Percentiles rank a stretch among this genome's conserved stretches.
Conservation (phyloP, 1,140 invertebrate species). For the Trichogramma pretiosum region DNA sequence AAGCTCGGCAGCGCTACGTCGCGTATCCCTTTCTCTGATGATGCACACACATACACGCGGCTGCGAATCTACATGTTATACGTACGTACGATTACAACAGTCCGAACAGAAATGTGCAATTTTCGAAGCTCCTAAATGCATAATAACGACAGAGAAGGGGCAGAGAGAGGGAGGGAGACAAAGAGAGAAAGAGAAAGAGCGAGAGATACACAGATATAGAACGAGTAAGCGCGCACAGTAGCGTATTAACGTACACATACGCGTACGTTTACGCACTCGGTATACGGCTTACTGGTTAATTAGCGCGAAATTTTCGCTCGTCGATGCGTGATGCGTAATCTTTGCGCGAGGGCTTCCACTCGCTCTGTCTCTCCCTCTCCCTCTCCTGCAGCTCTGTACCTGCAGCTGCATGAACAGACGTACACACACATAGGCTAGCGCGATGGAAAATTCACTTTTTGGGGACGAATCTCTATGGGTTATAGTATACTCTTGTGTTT, state of each 20-base stretch:
- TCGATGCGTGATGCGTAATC: conserved; percentile 3
- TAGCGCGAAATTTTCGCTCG: conserved; percentile 8
- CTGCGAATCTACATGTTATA: too few relatives aligned
- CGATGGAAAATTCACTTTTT: too few relatives aligned
- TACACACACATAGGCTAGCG: too few relatives aligned
- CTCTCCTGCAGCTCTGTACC: too few relatives aligned
- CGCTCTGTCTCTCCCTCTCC: background rate
- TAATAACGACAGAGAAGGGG: conserved; percentile 2
- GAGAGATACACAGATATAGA: background rate
- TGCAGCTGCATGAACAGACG: too few relatives aligned
- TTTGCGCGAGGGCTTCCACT: background rate
- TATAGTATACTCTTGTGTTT: too few relatives aligned
- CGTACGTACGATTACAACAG: conserved; percentile 26
- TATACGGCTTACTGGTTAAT: conserved; percentile 8
- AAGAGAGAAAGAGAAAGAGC: background rate
- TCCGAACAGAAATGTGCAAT: conserved; percentile 26
- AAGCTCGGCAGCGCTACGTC: background rate
- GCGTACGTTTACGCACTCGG: background rate
- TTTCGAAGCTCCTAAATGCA: conserved; percentile 23
- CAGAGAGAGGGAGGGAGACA: background rate
- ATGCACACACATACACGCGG: conserved; percentile 3
- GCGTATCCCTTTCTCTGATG: background rate
- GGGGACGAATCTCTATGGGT: too few relatives aligned
- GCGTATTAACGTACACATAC: too few relatives aligned
- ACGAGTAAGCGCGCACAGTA: background rate